Conservation (phyloP, 2,113 vertebrate species). For the Steatornis caripensis region DNA sequence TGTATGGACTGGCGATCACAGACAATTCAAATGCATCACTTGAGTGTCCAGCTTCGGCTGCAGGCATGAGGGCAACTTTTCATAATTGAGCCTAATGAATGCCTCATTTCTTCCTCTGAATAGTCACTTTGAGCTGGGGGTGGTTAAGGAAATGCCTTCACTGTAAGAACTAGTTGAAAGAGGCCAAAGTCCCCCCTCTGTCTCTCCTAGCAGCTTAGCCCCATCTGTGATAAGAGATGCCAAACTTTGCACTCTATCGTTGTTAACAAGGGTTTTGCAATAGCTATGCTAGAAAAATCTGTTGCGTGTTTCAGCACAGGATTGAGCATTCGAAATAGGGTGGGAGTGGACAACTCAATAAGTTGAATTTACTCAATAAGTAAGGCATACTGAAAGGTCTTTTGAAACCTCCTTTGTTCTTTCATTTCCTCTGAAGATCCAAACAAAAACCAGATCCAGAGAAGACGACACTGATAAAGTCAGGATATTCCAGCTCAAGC, state of each 20-base stretch:
- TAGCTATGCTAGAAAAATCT: background rate
- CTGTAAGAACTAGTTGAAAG: background rate
- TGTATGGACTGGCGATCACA: background rate
- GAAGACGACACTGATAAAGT: background rate
- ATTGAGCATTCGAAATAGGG: background rate
- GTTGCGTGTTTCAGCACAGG: background rate
- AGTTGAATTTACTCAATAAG: background rate
- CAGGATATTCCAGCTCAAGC: background rate
- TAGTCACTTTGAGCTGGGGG: background rate
- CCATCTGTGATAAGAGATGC: background rate
- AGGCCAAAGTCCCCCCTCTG: background rate
- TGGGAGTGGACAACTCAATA: background rate
- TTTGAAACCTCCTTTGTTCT: background rate
- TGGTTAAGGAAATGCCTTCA: background rate
- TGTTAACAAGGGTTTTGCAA: background rate
- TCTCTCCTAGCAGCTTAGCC: background rate
- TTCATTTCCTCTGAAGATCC: conserved; percentile 2
- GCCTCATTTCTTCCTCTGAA: background rate
- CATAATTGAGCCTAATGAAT: background rate
- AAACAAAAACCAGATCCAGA: background rate
- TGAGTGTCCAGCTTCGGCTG: background rate
- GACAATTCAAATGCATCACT: background rate
- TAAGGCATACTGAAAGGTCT: background rate
- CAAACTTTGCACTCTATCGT: background rate
- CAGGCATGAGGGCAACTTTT: background rate